A percentile compares a stretch with the other conserved stretches of the same genome.
Conservation (phyloP, 1,140 invertebrate species). For the Papilio polyxenes region DNA sequence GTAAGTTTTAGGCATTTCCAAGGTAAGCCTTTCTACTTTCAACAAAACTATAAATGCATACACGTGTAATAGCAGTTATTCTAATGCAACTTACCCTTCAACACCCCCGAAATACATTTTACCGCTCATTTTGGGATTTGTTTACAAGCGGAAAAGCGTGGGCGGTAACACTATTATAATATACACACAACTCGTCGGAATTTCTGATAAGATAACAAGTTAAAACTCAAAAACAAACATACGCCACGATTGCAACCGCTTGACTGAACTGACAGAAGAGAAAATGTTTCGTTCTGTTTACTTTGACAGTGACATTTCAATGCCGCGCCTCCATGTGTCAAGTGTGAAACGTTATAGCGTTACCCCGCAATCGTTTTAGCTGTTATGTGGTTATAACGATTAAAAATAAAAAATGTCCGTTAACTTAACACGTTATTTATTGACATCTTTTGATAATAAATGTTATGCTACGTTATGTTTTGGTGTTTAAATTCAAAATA, state of each 20-base stretch:
- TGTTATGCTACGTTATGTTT: too few relatives aligned
- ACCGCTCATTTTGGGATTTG: conserved; percentile 50
- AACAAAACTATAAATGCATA: conserved; percentile 46
- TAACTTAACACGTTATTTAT: too few relatives aligned
- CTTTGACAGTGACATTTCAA: conserved; percentile 26
- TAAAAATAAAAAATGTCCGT: too few relatives aligned
- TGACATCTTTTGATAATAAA: too few relatives aligned
- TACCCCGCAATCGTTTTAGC: neutral
- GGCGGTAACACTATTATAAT: conserved; percentile 40
- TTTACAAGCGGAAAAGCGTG: conserved; percentile 43
- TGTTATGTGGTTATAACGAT: neutral
- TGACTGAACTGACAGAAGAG: conserved; percentile 29
- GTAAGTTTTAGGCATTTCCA: conserved; percentile 61
- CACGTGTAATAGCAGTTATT: conserved; percentile 19
- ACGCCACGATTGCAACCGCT: conserved; percentile 36
- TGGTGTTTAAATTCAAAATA: too few relatives aligned
- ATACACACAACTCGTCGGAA: conserved; percentile 43
- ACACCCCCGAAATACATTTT: conserved; percentile 71
- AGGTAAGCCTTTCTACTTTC: conserved; percentile 73
- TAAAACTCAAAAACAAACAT: neutral
- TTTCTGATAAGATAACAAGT: conserved; percentile 32
- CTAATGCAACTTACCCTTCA: conserved; percentile 65
- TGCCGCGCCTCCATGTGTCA: conserved; percentile 31
- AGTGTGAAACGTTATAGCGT: conserved; percentile 26
- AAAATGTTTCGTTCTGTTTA: conserved; percentile 12